Evolutionary conservation across 2,113 vertebrate genomes (phyloP).

Genomic region (Lepus europaeus): DNA sequence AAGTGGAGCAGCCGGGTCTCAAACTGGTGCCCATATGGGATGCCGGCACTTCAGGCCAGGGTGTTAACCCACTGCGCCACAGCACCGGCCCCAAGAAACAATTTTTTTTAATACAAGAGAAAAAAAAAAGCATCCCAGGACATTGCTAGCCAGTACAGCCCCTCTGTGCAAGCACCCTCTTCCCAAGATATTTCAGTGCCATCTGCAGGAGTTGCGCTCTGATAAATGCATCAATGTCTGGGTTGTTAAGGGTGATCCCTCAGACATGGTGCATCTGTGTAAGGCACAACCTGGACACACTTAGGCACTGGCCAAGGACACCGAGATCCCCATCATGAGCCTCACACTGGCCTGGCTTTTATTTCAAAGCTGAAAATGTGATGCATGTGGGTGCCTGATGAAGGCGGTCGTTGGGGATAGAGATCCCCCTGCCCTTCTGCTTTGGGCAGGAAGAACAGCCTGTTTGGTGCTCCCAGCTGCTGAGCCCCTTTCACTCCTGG

Average conservation of each 20-base stretch:
- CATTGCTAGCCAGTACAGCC: neutral
- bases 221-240: neutral
- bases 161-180: neutral
- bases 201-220: neutral
- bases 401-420: neutral
- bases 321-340: neutral
- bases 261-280: neutral
- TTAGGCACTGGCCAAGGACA: neutral
- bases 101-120: neutral
- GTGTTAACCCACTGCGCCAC: too few species aligned
- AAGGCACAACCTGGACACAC: neutral
- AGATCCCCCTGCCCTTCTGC: neutral
- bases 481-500: neutral
- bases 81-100: too few species aligned
- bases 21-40: too few species aligned
- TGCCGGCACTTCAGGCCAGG: too few species aligned
- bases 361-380: neutral
- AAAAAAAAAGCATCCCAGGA: neutral
- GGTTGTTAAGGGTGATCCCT: neutral
- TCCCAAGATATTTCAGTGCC: neutral
- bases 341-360: neutral
- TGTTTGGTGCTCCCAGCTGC: neutral
- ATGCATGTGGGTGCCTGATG: neutral
- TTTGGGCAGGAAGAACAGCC: neutral
- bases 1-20: too few species aligned